Evolutionary conservation across 2,797 vertebrate species (phyloP), one percentile per base, ranked within the genome.

Genomic region (Todus mexicanus): DNA sequence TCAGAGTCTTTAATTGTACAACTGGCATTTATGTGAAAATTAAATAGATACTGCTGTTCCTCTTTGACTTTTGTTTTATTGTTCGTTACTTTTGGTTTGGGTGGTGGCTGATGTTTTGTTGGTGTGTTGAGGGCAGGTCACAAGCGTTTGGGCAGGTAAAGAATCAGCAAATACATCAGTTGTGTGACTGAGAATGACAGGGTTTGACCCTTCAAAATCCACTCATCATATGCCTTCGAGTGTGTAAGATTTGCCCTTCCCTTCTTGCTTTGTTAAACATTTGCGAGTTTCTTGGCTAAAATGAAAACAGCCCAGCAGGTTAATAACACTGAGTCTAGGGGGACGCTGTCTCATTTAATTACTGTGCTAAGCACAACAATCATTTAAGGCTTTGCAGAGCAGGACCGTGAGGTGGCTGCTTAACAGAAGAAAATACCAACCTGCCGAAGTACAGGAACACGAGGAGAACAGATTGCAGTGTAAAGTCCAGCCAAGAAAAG

Each of bases 1-100:
- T 70, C 4, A 33, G 14, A 37, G 14, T 48, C 35, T 83, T 10
- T n/a, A 60, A 70, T 19, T 48, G 20, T 95, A 47, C 90, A 89
- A 78, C 81, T 91, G 83, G 38, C 37, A 57, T 85, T 82, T 87
- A 22, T 77, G 56, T 84, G 87, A 71, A 77, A 93, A 93, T 74
- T 57, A 92, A 94, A 84, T 71, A 77, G 33, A 63, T 72, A 35
- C 15, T 72, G 11, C 23, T 71, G 13, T 1, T 35, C 51, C 42
- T 66, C 20, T 71, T 56, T 56, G 48, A 25, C 45, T 66, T 70
- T n/a, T 7, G 19, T 71, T 71, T 74, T 86, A 45, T 87, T 80
- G 65, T 77, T 11, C 2, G 1, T 75, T 79, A 13, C 40, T 89
- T 76, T 35, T 77, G 6, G 5, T 56, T 70, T 83, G 66, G 60